Conservation (phyloP, 1,140 invertebrate genomes). For the Zaprionus capensis region DNA sequence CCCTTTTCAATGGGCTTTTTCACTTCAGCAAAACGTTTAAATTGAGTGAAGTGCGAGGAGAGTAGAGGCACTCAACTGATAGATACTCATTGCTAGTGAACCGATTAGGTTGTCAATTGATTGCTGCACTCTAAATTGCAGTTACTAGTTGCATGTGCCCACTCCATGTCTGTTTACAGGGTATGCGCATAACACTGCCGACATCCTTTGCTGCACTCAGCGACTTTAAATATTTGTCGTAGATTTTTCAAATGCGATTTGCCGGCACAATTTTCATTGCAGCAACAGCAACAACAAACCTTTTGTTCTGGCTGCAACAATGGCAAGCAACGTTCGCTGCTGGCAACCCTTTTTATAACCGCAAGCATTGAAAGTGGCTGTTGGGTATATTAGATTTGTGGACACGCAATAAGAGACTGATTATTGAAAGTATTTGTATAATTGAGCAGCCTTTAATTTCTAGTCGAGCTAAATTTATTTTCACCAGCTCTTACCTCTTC, state of each 20-base stretch:
- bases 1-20: not conserved
- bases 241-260: constrained; percentile 34
- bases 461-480: no score
- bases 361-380: not conserved
- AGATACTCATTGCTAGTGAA: not conserved
- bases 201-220: constrained; percentile 44
- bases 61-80: not conserved
- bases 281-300: not conserved
- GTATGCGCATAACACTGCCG: constrained; percentile 14
- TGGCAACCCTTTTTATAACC: not conserved
- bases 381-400: not conserved
- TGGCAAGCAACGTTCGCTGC: not conserved
- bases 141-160: no score
- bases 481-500: no score
- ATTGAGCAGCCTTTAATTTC: no score
- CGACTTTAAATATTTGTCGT: constrained; percentile 60
- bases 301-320: not conserved
- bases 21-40: not conserved
- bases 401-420: no score
- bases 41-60: not conserved
- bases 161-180: not conserved
- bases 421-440: no score
- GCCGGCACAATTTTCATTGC: not conserved
- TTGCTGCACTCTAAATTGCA: not conserved
- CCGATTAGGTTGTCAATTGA: not conserved